Base-by-base conservation (phyloP, 2,888 invertebrate species). In the Theristus sp. region DNA sequence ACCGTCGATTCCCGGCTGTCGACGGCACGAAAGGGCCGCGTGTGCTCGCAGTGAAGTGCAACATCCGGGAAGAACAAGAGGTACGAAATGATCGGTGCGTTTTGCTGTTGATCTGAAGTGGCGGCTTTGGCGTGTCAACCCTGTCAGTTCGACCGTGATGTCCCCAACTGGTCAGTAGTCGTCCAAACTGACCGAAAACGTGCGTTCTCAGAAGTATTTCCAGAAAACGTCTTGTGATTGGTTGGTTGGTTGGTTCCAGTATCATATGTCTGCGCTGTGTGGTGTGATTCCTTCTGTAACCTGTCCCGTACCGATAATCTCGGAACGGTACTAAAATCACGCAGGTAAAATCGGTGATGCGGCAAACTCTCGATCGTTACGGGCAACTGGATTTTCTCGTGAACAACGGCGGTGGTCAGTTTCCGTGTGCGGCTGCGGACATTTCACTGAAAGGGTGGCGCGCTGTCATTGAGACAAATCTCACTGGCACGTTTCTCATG, bases 401-500 rank as follows among this genome's bases (percentile, higher is more conserved):
- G 0, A 79, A 79, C 66, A 79, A 79, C 71, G 78, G 78, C 24
- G 79, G 79, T 1, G 79, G 79, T 17, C 79, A 79, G 68, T 79
- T 79, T 67, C 69, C 74, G 10, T 71, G 73, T 38, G 67, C 71
- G 22, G 75, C 75, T 1, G 71, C 71, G 10, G 69, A 73, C 53
- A 74, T 79, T 59, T 66, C 69, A 6, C 65, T 74, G 47, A 79
- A 74, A 64, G 79, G 79, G 25, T 79, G 78, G 78, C 75, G 78
- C 67, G 79, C 79, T 63, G 79, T 79, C 1, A 70, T 79, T 54
- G 78, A 79, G 57, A 79, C 79, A 17, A 79, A 79, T 66, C 69
- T 79, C 1, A 78, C 76, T 17, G 79, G 79, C 26, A 78, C 79
- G n/a, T 79, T 77, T 66, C 67, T 78, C 1, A 74, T 77, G 69